A percentile compares a stretch with the other conserved stretches of the same genome.
Evolutionary conservation across 2,888 invertebrate genomes (phyloP).

Genomic region (Amorpha juglandis): DNA sequence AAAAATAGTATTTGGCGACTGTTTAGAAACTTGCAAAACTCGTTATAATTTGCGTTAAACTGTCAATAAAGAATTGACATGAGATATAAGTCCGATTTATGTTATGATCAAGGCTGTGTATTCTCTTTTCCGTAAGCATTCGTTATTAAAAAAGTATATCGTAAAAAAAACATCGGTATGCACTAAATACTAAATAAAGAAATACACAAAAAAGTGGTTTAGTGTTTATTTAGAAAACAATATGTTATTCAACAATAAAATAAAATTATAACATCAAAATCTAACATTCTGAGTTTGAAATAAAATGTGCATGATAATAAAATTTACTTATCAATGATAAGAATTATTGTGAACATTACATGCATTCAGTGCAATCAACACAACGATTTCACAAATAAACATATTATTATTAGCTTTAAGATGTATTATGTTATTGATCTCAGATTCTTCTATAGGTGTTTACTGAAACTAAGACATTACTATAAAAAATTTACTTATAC

Average conservation of each 20-base stretch:
- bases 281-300: neutral
- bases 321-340: neutral
- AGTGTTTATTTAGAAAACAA: too few species aligned
- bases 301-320: neutral
- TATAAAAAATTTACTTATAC: too few species aligned
- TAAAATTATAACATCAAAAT: too few species aligned
- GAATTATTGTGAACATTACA: neutral
- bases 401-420: too few species aligned
- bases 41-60: neutral
- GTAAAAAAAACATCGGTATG: neutral
- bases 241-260: too few species aligned
- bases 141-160: neutral
- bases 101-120: neutral
- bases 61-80: neutral
- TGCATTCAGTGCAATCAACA: too few species aligned
- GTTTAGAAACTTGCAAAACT: constrained; percentile 17
- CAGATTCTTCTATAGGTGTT: too few species aligned
- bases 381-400: too few species aligned
- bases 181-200: neutral
- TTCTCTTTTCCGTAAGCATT: neutral
- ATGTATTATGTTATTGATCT: too few species aligned
- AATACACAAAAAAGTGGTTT: too few species aligned
- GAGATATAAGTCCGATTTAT: too few species aligned
- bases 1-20: constrained; percentile 5
- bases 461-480: too few species aligned